Percentiles rank a stretch among this genome's conserved stretches.
phyloP scores from a whole-genome alignment of 2,797 vertebrate species.

The Peromyscus nudipes region DNA sequence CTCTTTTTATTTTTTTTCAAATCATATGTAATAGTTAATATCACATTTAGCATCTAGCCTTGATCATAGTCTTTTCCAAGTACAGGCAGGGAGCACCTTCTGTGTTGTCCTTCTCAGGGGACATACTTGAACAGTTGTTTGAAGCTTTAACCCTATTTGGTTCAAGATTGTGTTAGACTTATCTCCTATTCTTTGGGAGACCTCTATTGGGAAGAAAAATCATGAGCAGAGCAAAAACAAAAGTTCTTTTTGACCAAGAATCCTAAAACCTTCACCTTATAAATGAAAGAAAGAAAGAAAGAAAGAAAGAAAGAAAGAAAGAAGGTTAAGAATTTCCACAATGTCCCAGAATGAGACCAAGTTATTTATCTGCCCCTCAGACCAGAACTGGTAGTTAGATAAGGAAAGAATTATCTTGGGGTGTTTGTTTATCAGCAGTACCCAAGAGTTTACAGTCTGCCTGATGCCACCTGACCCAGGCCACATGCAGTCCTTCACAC shows the following conservation, averaged over 20 bases:
- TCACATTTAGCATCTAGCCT: accelerated
- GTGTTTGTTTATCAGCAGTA: not conserved
- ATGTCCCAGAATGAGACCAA: not conserved
- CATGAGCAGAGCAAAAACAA: not conserved
- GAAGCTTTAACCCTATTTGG: not conserved
- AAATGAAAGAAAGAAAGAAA: too few relatives aligned
- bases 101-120: too few relatives aligned
- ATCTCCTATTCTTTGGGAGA: not conserved
- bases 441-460: too few relatives aligned
- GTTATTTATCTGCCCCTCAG: too few relatives aligned
- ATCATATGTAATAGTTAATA: not conserved
- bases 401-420: accelerated
- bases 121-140: not conserved
- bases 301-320: too few relatives aligned
- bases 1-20: not conserved
- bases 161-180: not conserved
- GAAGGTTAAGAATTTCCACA: too few relatives aligned
- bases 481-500: accelerated
- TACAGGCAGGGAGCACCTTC: accelerated
- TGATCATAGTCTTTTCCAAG: accelerated
- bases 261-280: not conserved
- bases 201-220: not conserved
- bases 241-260: not conserved
- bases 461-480: too few relatives aligned
- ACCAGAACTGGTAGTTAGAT: accelerated